These are phyloP conservation scores for Camelus dromedarius DNA, from an alignment of 2,113 vertebrate species.

Conservation along the genomic window DNA sequence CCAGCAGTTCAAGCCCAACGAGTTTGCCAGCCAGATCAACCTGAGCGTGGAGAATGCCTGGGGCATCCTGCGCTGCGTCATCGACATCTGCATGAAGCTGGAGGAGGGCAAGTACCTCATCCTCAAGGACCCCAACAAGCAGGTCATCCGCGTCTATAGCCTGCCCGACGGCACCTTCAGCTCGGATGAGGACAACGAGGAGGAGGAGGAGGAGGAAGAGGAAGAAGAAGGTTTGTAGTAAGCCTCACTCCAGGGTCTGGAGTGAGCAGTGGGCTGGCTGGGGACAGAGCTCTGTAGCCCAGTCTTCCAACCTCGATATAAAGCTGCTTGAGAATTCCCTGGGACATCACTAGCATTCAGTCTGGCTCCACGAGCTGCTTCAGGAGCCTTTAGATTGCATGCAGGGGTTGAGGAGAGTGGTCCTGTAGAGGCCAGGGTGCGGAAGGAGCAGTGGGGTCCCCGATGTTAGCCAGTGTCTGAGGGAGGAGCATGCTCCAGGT, in stretches of 20 bases:
- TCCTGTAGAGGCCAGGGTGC: background rate
- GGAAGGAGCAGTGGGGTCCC: background rate
- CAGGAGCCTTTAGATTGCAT: background rate
- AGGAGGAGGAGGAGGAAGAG: constrained; percentile 98
- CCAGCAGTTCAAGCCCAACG: constrained; percentile 99
- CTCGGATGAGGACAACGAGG: constrained; percentile 98
- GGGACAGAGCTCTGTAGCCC: background rate
- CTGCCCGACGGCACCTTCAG: constrained; percentile 99
- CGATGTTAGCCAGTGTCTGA: background rate
- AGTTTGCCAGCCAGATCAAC: constrained; percentile 99
- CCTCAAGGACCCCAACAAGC: constrained; percentile 99
- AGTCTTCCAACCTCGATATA: background rate
- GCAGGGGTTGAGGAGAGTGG: too few species aligned
- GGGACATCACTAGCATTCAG: too few species aligned
- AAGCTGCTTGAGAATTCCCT: background rate
- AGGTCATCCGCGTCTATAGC: constrained; percentile 99
- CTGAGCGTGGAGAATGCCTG: constrained; percentile 99
- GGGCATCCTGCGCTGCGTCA: constrained; percentile 98
- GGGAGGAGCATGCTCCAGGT: background rate
- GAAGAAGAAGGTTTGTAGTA: constrained; percentile 90
- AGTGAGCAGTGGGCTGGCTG: background rate
- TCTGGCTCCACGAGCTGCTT: background rate
- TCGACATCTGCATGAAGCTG: constrained; percentile 99
- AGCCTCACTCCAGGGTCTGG: background rate
- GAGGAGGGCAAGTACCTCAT: constrained; percentile 99